Base-by-base conservation (phyloP, 2,113 vertebrate genomes). In the Phylloscopus trochilus region DNA sequence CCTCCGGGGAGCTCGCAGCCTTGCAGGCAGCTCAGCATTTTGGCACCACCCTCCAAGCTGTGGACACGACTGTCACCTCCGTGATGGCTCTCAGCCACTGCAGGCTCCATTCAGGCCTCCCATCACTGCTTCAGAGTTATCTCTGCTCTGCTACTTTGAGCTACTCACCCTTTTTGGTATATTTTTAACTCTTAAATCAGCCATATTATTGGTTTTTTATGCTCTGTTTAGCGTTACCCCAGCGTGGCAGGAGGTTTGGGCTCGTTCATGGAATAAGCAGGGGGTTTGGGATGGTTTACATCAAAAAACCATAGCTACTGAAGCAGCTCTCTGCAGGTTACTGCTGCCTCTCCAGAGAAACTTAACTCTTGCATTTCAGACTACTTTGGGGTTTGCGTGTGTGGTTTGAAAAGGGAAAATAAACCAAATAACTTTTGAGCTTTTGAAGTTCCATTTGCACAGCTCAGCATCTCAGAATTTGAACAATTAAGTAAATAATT, bases 161-260 rank as follows among this genome's bases (percentile, higher is more conserved):
- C 33, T 9, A 9, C 30, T 31, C 4, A 1, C 16, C 39, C 43
- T 62, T 62, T 53, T 30, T 26, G 33, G 6, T 22, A 24, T 6
- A 3, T 43, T 75, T 60, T 59, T 51, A 21, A 44, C 44, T 47
- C 35, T 33, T 39, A 52, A 59, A 60, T 47, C 21, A 63, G 27
- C 14, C 23, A 10, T 1, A 8, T 26, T 35, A 24, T 0, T 3
- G 4, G 4, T 24, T 87, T 67, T 33, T n/a, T 31, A 22, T 9
- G 23, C 16, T 89, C 30, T 72, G 46, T 73, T 84, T 51, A 26
- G 15, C 0, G 0, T 47, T 60, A 75, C 19, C 20, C 10, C 27
- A 43, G 47, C 0, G 0, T 14, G 27, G 56, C 5, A 41, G 24
- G 35, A 69, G 24, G 26, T 30, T 47, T 1, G 4, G 41, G 37